phyloP scores from a whole-genome alignment of 1,140 invertebrate genomes.

The Pygmarrhopalites habei region DNA sequence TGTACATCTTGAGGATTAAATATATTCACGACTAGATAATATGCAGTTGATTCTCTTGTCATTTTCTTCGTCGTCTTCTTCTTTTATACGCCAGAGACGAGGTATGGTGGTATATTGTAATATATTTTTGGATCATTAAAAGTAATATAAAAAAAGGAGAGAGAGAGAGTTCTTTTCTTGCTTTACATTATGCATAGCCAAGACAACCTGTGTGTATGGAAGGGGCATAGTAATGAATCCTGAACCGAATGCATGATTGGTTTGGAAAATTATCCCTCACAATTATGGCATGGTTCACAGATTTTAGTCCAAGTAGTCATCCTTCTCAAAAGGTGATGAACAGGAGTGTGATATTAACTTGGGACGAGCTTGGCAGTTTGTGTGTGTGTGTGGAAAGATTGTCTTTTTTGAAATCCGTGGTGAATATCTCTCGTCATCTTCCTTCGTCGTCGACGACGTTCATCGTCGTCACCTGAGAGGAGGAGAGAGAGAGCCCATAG shows the following conservation, averaged over 20 bases:
- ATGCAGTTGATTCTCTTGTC: background rate
- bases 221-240: slow-evolving; percentile 16
- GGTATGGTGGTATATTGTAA: background rate
- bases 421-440: background rate
- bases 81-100: too few relatives aligned
- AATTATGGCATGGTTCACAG: slow-evolving; percentile 34
- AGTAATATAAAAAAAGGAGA: too few relatives aligned
- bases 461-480: background rate
- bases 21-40: too few relatives aligned
- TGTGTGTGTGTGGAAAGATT: background rate
- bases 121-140: background rate
- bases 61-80: background rate
- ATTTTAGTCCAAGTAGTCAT: slow-evolving; percentile 14
- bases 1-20: too few relatives aligned
- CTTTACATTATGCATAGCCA: too few relatives aligned
- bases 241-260: slow-evolving; percentile 36
- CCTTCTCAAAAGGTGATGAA: too few relatives aligned
- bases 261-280: slow-evolving; percentile 35
- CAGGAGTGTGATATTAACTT: too few relatives aligned
- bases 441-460: background rate
- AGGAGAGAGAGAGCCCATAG: too few relatives aligned
- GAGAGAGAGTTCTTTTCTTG: too few relatives aligned
- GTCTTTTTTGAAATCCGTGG: slow-evolving; percentile 1
- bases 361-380: too few relatives aligned
- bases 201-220: too few relatives aligned